A percentile compares a stretch with the other conserved stretches of the same genome.
Evolutionary conservation across 2,797 vertebrate species (phyloP).

Genomic region (Pseudomugil gertrudae): DNA sequence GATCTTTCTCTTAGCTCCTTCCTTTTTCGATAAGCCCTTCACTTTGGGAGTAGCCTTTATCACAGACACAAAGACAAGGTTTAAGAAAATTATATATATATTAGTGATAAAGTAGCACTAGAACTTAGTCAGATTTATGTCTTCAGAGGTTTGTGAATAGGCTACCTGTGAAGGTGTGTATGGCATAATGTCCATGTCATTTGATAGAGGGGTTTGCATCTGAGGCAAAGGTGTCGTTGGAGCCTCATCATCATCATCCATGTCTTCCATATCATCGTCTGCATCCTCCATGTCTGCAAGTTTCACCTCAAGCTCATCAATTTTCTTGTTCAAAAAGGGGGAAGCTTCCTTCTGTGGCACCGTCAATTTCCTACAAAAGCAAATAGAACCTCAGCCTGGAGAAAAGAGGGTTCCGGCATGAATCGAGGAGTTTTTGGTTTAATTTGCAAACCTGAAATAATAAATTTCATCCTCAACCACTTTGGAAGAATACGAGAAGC

Average conservation of each 20-base stretch:
- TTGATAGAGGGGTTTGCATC: conserved; percentile 88
- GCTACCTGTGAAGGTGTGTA: conserved; percentile 96
- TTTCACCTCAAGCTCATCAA: conserved; percentile 95
- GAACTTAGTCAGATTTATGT: neutral
- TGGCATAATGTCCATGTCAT: conserved; percentile 90
- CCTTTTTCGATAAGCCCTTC: conserved; percentile 95
- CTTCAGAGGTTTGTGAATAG: conserved; percentile 4
- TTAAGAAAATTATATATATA: no score
- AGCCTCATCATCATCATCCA: conserved; percentile 93
- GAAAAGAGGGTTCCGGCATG: neutral
- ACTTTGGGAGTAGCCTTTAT: conserved; percentile 92
- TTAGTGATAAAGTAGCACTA: no score
- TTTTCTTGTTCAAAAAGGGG: conserved; percentile 95
- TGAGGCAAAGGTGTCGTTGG: conserved; percentile 90
- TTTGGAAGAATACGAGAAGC: conserved; percentile 97
- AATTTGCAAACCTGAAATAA: conserved; percentile 93
- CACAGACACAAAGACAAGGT: neutral
- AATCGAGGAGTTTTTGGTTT: neutral
- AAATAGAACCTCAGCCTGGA: neutral
- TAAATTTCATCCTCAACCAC: conserved; percentile 97
- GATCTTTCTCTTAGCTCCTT: conserved; percentile 98
- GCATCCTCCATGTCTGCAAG: conserved; percentile 92
- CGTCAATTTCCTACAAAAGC: conserved; percentile 87
- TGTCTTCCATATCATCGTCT: conserved; percentile 94
- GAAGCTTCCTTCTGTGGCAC: conserved; percentile 97